A percentile compares a stretch with the other conserved stretches of the same genome.
Evolutionary conservation across 2,888 invertebrate species (phyloP).

Genomic region (Alloscopus bannaensis): DNA sequence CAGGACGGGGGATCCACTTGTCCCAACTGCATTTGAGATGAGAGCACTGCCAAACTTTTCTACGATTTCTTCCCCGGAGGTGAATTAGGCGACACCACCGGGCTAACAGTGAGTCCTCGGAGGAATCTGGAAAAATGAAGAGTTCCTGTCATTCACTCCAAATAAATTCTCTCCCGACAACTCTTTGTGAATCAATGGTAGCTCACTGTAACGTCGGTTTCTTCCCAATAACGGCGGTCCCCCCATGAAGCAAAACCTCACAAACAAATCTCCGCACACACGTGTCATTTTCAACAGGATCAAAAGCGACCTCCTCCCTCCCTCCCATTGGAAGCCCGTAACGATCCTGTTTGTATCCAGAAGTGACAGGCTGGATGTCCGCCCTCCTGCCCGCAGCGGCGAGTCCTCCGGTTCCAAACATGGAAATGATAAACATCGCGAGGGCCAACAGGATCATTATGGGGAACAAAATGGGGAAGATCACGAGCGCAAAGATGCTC

Average conservation of each 20-base stretch:
- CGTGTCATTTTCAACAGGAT: conserved; percentile 39
- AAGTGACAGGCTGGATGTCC: conserved; percentile 2
- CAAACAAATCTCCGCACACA: conserved; percentile 59
- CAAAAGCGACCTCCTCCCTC: conserved; percentile 46
- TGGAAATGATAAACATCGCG: conserved; percentile 61
- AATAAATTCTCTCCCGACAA: background rate
- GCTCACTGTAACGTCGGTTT: conserved; percentile 48
- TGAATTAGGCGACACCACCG: conserved; percentile 52
- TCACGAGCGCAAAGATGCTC: conserved; percentile 60
- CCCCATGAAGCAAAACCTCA: conserved; percentile 50
- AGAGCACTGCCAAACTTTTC: conserved; percentile 57
- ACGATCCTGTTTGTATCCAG: conserved; percentile 39
- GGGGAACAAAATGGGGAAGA: conserved; percentile 64
- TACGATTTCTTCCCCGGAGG: conserved; percentile 53
- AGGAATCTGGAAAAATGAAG: conserved; percentile 43
- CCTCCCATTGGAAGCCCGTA: conserved; percentile 44
- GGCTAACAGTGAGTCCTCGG: conserved; percentile 48
- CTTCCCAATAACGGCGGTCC: conserved; percentile 43
- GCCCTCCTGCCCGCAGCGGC: conserved; percentile 49
- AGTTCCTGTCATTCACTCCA: background rate
- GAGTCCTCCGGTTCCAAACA: conserved; percentile 56
- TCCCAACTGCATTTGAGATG: conserved; percentile 60
- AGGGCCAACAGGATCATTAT: conserved; percentile 58
- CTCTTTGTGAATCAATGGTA: background rate
- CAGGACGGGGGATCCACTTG: conserved; percentile 44